phyloP scores from a whole-genome alignment of 2,888 invertebrate genomes.

The Calameuta idolon region DNA sequence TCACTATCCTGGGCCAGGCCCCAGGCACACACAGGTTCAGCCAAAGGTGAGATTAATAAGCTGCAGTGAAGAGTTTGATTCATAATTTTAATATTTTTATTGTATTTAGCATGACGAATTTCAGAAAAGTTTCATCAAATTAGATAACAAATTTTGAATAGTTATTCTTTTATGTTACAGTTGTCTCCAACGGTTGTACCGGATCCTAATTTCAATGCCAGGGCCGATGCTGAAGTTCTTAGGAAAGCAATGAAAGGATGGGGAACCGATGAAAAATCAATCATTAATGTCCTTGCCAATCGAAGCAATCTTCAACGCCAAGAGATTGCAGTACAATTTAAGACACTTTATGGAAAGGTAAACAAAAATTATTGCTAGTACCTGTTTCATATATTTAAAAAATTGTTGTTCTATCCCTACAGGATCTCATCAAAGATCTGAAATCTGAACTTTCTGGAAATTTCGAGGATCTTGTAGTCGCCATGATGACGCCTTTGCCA shows the following conservation, averaged over 20 bases:
- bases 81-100: neutral
- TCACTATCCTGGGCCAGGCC: conserved; percentile 47
- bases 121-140: neutral
- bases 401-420: neutral
- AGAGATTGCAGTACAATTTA: conserved; percentile 72
- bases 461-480: conserved; percentile 71
- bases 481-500: conserved; percentile 71
- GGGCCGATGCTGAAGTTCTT: conserved; percentile 69
- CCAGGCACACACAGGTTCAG: conserved; percentile 47
- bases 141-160: neutral
- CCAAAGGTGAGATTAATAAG: conserved; percentile 54
- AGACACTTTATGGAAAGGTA: conserved; percentile 76
- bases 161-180: conserved; percentile 49
- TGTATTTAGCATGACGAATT: neutral
- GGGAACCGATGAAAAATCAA: conserved; percentile 74
- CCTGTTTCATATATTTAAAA: neutral
- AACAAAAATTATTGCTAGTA: conserved; percentile 16
- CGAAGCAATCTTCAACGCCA: conserved; percentile 73
- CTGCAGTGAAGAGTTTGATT: neutral
- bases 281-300: conserved; percentile 72
- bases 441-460: conserved; percentile 73
- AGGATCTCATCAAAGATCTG: conserved; percentile 69
- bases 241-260: conserved; percentile 74
- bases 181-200: conserved; percentile 67
- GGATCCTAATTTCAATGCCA: conserved; percentile 64